Percentiles rank a stretch among this genome's conserved stretches.
Evolutionary conservation across 2,888 invertebrate species (phyloP).

Genomic region (Drosophila paranaensis): DNA sequence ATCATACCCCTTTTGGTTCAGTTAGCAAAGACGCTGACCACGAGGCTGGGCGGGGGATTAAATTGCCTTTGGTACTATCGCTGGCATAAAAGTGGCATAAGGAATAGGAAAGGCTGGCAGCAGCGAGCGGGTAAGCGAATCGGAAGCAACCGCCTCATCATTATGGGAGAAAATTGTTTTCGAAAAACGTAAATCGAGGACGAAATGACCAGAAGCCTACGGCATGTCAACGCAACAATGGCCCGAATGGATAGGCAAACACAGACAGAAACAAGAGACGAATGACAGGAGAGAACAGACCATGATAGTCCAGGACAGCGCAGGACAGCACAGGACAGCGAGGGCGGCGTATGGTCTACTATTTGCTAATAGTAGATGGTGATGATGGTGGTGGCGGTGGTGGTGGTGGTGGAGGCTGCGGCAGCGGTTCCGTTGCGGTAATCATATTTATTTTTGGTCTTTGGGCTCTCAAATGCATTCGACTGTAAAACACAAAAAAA

Average conservation of each 20-base stretch:
- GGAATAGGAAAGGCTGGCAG: conserved; percentile 31
- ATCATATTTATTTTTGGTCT: conserved; percentile 72
- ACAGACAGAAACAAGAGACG: conserved; percentile 19
- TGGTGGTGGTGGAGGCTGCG: conserved; percentile 2
- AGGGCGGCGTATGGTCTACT: conserved; percentile 2
- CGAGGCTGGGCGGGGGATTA: conserved; percentile 8
- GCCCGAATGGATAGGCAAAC: conserved; percentile 57
- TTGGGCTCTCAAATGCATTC: conserved; percentile 65
- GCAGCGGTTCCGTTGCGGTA: conserved; percentile 41
- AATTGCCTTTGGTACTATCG: conserved; percentile 33
- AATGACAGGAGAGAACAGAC: background rate
- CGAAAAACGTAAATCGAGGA: conserved; percentile 74
- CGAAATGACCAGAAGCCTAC: conserved; percentile 71
- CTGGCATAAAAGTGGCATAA: conserved; percentile 30
- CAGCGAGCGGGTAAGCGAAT: conserved; percentile 53
- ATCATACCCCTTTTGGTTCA: conserved; percentile 5
- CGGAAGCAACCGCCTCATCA: conserved; percentile 60
- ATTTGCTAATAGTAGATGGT: conserved; percentile 5
- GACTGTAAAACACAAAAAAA: conserved; percentile 68
- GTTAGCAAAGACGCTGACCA: conserved; percentile 9
- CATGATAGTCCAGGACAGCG: background rate
- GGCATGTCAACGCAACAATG: conserved; percentile 63
- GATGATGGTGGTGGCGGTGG: conserved; percentile 1
- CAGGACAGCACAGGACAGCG: background rate
- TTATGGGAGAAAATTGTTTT: conserved; percentile 72